These are phyloP conservation scores for Athalia cordata DNA, from an alignment of 2,888 invertebrate genomes.

Conservation along the genomic window DNA sequence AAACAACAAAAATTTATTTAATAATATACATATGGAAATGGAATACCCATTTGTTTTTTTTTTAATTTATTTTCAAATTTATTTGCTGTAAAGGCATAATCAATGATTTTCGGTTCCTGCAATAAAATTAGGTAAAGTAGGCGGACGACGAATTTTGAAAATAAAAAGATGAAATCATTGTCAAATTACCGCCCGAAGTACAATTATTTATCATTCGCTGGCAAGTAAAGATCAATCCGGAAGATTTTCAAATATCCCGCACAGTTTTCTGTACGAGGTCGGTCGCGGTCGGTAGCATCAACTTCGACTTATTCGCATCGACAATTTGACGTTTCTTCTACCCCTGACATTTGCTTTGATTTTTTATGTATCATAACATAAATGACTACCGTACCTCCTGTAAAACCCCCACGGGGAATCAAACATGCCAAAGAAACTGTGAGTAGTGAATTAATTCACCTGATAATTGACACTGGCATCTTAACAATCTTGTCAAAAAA, in stretches of 20 bases:
- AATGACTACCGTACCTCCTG: constrained; percentile 84
- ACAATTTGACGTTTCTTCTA: constrained; percentile 46
- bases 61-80: too few species aligned
- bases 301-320: constrained; percentile 16
- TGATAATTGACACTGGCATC: neutral
- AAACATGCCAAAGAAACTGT: constrained; percentile 92
- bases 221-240: neutral
- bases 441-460: constrained; percentile 63
- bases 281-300: constrained; percentile 24
- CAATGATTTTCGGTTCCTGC: too few species aligned
- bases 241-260: neutral
- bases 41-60: too few species aligned
- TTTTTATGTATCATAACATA: constrained; percentile 50
- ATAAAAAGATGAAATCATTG: too few species aligned
- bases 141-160: too few species aligned
- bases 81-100: too few species aligned
- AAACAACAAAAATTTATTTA: constrained; percentile 5
- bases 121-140: too few species aligned
- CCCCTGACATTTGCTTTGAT: constrained; percentile 43
- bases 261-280: neutral
- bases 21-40: too few species aligned
- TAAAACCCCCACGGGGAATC: constrained; percentile 90
- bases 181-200: too few species aligned
- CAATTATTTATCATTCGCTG: neutral
- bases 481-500: constrained; percentile 11